Base-by-base conservation (phyloP, 2,113 vertebrate species). In the Catharus fuscescens region DNA sequence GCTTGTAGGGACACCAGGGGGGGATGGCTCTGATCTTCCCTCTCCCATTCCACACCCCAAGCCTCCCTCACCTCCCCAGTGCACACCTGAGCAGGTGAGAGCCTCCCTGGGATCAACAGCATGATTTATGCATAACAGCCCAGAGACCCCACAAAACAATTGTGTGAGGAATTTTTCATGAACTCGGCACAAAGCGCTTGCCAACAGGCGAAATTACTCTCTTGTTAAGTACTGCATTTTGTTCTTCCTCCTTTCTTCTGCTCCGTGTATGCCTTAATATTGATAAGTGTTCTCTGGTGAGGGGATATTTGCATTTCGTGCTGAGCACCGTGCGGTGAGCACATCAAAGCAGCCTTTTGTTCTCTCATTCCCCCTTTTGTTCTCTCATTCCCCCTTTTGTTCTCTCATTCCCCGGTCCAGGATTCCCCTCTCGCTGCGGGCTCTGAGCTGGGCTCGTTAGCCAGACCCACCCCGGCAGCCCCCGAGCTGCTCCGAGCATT, bases 151-250 rank as follows among this genome's bases (percentile, higher is more conserved):
- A 44, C 92, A 34, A 91, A 96, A 97, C 92, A 95, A 97, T 91
- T 11, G 81, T 29, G 48, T 48, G 21, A 95, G 96, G 93, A 79
- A 96, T 97, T 97, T 97, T 97, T 97, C 96, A 96, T 93, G 96
- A 98, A 73, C 87, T 86, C 91, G 87, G 84, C 88, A 94, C 89
- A 77, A 90, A 97, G 96, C 60, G 2, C 93, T 97, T 97, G 97
- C 97, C 98, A 97, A 95, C 74, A 88, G 96, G 92, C 96, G 95
- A 91, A 97, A 98, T 97, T 96, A 96, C 94, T 80, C 93, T 97
- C 97, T 96, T 96, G 95, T 97, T 97, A 94, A 97, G 91, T 84
- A 96, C 92, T 96, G 96, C 94, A 90, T 94, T 91, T 97, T 96
- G 95, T 96, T 97, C 94, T 96, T 95, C 88, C 82, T 76, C 85